A percentile compares a stretch with the other conserved stretches of the same genome.
Conservation (phyloP, 2,113 vertebrate genomes). For the Menidia beryllina region DNA sequence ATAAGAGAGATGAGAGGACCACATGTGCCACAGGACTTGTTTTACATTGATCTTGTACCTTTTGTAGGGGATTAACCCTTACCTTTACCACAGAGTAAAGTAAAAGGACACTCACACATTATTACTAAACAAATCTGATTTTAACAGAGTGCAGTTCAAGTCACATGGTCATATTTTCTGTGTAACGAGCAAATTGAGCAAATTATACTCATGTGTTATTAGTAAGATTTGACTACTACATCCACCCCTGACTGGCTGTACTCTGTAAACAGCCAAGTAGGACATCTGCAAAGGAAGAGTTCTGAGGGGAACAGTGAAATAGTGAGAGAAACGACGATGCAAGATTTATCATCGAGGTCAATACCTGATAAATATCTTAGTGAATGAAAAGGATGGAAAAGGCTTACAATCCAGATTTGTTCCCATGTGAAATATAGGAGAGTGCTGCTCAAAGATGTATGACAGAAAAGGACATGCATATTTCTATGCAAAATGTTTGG, state of each 20-base stretch:
- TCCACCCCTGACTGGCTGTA: not conserved
- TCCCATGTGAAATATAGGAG: no score
- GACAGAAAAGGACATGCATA: no score
- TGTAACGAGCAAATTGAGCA: not conserved
- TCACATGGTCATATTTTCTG: not conserved
- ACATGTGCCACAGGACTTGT: not conserved
- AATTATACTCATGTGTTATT: not conserved
- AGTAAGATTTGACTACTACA: not conserved
- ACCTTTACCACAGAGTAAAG: not conserved
- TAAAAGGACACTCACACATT: slow-evolving; percentile 4
- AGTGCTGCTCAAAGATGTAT: no score
- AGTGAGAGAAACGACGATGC: not conserved
- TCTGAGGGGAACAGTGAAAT: not conserved
- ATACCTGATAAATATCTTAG: not conserved
- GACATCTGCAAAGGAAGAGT: not conserved
- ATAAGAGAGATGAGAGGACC: slow-evolving; percentile 9
- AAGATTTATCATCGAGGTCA: slow-evolving; percentile 3
- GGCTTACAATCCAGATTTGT: no score
- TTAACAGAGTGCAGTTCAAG: not conserved
- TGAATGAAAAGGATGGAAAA: no score
- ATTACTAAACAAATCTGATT: not conserved
- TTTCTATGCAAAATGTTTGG: not conserved
- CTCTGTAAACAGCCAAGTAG: not conserved
- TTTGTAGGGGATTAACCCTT: not conserved
- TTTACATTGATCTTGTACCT: not conserved